A percentile compares a stretch with the other conserved stretches of the same genome.
Evolutionary conservation across 2,888 invertebrate species (phyloP).

Genomic region (Chironomus tentans): DNA sequence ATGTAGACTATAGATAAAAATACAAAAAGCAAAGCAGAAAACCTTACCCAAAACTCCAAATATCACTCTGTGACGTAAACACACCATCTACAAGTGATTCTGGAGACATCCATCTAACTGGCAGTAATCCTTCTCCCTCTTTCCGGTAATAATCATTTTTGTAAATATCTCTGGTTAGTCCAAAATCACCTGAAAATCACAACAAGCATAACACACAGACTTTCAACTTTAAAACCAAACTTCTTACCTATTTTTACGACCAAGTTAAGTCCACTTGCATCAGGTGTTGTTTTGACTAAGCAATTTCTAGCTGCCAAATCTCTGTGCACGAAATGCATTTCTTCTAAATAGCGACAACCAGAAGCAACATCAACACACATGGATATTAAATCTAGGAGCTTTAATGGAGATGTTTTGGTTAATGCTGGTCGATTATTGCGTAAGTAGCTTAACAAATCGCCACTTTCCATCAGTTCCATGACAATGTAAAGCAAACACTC

Average conservation of each 20-base stretch:
- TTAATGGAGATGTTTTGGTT: slow-evolving; percentile 58
- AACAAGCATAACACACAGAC: background rate
- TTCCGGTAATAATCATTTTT: slow-evolving; percentile 96
- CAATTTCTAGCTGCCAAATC: slow-evolving; percentile 96
- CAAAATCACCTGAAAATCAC: slow-evolving; percentile 35
- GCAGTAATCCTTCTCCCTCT: slow-evolving; percentile 81
- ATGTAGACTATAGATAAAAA: too few species aligned
- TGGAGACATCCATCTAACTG: slow-evolving; percentile 97
- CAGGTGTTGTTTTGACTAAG: slow-evolving; percentile 61
- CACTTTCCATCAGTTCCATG: slow-evolving; percentile 96
- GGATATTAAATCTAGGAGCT: slow-evolving; percentile 72
- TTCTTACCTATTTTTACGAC: slow-evolving; percentile 50
- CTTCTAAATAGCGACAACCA: slow-evolving; percentile 92
- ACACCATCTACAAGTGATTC: slow-evolving; percentile 93
- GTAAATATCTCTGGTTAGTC: slow-evolving; percentile 86
- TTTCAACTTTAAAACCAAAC: background rate
- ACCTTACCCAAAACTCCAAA: slow-evolving; percentile 77
- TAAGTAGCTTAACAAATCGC: slow-evolving; percentile 86
- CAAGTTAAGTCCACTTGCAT: slow-evolving; percentile 46
- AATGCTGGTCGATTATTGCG: slow-evolving; percentile 68
- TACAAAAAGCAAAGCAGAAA: background rate
- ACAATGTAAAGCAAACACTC: slow-evolving; percentile 90
- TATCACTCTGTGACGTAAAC: slow-evolving; percentile 93
- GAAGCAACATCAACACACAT: slow-evolving; percentile 95
- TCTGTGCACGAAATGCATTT: slow-evolving; percentile 94